Evolutionary conservation across 2,888 invertebrate species (phyloP).

Genomic region (Eurytoma californica): DNA sequence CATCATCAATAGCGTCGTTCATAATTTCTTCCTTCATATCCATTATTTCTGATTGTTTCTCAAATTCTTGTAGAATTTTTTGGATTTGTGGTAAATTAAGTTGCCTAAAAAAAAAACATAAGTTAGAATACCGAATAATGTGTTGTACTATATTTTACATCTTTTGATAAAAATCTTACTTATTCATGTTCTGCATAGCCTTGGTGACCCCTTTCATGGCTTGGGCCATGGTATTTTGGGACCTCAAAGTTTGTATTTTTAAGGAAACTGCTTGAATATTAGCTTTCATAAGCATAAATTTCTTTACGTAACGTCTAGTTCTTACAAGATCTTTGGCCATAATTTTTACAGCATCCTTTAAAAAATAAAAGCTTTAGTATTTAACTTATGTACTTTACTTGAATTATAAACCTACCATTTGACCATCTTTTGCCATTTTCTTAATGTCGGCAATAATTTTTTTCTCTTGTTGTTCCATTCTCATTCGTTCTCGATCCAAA

Average conservation of each 20-base stretch:
- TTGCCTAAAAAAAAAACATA: conserved; percentile 77
- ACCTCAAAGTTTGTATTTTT: conserved; percentile 97
- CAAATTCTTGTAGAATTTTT: conserved; percentile 97
- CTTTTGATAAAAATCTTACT: conserved; percentile 74
- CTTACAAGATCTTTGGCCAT: conserved; percentile 99
- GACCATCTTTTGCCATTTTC: conserved; percentile 98
- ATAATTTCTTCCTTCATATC: conserved; percentile 99
- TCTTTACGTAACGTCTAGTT: conserved; percentile 95
- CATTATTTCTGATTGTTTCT: conserved; percentile 99
- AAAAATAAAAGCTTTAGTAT: not conserved
- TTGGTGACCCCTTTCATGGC: conserved; percentile 99
- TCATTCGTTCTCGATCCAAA: conserved; percentile 92
- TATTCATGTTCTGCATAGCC: conserved; percentile 99
- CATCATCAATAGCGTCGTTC: conserved; percentile 99
- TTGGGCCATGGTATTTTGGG: conserved; percentile 99
- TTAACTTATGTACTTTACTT: not conserved
- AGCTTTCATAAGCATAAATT: conserved; percentile 99
- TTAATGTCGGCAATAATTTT: conserved; percentile 99
- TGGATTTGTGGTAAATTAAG: conserved; percentile 99
- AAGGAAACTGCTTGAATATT: conserved; percentile 98
- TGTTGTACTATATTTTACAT: conserved; percentile 1
- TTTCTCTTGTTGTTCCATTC: conserved; percentile 99
- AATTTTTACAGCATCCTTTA: conserved; percentile 97
- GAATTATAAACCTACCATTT: conserved; percentile 84
- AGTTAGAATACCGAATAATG: not conserved